A percentile compares a stretch with the other conserved stretches of the same genome.
phyloP scores from a whole-genome alignment of 2,888 invertebrate species.

The Eilema griseolum region DNA sequence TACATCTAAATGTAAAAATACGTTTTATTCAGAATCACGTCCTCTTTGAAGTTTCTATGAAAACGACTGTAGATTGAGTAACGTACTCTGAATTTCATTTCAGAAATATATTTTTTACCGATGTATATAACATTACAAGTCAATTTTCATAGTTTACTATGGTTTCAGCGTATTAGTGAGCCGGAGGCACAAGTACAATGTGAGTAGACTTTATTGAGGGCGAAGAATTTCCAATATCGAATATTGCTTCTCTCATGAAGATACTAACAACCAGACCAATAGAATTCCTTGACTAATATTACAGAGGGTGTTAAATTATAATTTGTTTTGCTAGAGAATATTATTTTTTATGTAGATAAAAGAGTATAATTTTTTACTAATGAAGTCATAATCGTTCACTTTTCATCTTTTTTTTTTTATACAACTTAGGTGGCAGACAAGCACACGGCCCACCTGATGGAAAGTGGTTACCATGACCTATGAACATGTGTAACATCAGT shows the following conservation, averaged over 20 bases:
- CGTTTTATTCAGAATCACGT: neutral
- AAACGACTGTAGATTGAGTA: neutral
- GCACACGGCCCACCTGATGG: no score
- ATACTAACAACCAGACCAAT: slow-evolving; percentile 29
- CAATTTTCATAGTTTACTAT: slow-evolving; percentile 5
- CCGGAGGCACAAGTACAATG: slow-evolving; percentile 23
- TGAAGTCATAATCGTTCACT: neutral
- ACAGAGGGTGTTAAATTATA: neutral
- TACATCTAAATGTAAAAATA: neutral
- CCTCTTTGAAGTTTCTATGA: neutral
- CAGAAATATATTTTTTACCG: neutral
- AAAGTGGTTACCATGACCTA: no score
- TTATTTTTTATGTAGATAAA: neutral
- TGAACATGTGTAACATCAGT: no score
- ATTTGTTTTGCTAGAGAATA: neutral
- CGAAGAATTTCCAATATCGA: slow-evolving; percentile 52
- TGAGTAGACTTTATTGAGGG: slow-evolving; percentile 35
- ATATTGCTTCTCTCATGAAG: slow-evolving; percentile 40
- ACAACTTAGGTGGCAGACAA: no score
- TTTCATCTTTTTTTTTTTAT: no score
- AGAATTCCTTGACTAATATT: slow-evolving; percentile 29
- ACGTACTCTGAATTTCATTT: neutral
- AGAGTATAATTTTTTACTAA: neutral
- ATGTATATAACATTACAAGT: neutral
- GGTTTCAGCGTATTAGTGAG: slow-evolving; percentile 29